Conservation (phyloP, 2,113 vertebrate genomes). For the Halcyon senegalensis region DNA sequence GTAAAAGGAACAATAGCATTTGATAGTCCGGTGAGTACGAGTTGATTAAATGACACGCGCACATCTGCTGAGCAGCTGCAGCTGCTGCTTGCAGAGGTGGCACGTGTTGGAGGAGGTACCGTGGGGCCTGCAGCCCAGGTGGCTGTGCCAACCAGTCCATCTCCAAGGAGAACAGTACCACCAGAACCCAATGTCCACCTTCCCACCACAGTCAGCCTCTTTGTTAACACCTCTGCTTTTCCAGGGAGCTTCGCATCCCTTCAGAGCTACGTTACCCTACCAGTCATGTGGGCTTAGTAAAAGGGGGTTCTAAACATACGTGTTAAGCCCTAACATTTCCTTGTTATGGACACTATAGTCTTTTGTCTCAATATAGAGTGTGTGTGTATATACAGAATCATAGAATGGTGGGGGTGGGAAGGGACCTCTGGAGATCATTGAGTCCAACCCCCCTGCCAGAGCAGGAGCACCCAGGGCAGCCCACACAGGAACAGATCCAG, state of each 20-base stretch:
- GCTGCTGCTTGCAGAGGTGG: background rate
- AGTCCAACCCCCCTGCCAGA: too few species aligned
- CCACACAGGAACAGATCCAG: too few species aligned
- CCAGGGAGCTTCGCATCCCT: background rate
- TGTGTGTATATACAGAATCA: too few species aligned
- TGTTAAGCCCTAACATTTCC: background rate
- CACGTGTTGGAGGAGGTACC: background rate
- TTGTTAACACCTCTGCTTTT: background rate
- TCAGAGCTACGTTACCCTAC: background rate
- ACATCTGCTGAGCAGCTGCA: background rate
- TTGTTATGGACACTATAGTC: background rate
- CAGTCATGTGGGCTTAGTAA: background rate
- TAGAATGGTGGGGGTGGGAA: too few species aligned
- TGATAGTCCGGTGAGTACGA: fast-evolving
- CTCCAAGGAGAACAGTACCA: background rate
- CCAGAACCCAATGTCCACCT: background rate
- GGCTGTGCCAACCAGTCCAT: background rate
- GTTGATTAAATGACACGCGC: background rate
- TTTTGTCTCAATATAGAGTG: too few species aligned
- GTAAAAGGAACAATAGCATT: background rate
- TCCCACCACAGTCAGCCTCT: background rate
- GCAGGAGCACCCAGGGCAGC: too few species aligned
- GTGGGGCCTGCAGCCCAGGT: background rate
- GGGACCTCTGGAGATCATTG: too few species aligned
- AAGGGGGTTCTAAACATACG: background rate